Conservation (phyloP, 2,888 invertebrate species). For the Dynastes tityus region DNA sequence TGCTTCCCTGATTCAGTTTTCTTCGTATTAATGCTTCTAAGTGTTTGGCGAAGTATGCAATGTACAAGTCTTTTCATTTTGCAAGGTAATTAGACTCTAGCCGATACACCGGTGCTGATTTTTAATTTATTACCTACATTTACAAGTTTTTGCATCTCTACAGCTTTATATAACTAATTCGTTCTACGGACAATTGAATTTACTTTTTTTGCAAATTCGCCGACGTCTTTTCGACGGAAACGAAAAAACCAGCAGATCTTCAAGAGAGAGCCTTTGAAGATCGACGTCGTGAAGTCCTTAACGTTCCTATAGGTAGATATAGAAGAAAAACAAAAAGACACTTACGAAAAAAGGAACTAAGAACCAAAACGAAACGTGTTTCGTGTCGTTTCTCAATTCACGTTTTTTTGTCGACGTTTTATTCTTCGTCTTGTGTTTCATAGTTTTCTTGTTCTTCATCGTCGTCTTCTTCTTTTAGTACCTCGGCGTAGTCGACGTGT, state of each 20-base stretch:
- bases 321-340: slow-evolving; percentile 27
- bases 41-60: too few relatives aligned
- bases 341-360: slow-evolving; percentile 22
- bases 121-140: too few relatives aligned
- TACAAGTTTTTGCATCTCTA: too few relatives aligned
- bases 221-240: not conserved
- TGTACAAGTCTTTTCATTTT: too few relatives aligned
- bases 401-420: slow-evolving; percentile 20
- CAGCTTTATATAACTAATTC: not conserved
- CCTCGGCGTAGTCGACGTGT: slow-evolving; percentile 35
- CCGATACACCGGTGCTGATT: too few relatives aligned
- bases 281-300: not conserved
- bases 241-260: slow-evolving; percentile 22
- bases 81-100: too few relatives aligned
- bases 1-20: too few relatives aligned
- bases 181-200: not conserved
- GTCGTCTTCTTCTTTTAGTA: slow-evolving; percentile 41
- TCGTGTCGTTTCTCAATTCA: slow-evolving; percentile 38
- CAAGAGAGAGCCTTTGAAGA: not conserved
- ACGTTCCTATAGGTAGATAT: too few relatives aligned
- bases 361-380: slow-evolving; percentile 38
- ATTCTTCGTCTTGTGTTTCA: slow-evolving; percentile 19
- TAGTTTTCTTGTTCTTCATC: slow-evolving; percentile 41
- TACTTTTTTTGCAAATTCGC: slow-evolving; percentile 8
- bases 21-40: too few relatives aligned